phyloP scores from a whole-genome alignment of 2,888 invertebrate species.

The Drosophila cognata region DNA sequence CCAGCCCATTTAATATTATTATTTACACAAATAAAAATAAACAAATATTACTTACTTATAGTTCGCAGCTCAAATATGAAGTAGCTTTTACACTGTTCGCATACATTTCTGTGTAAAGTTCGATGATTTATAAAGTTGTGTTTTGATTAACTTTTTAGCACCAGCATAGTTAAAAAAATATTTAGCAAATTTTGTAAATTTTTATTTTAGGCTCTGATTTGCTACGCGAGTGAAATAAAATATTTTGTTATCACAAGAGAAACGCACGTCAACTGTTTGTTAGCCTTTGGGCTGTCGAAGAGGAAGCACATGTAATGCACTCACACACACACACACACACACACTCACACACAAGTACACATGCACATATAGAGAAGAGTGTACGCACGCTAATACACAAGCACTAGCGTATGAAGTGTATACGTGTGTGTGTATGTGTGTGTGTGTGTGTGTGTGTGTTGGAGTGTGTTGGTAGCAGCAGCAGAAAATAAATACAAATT shows the following conservation, averaged over 20 bases:
- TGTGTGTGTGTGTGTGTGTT: constrained; percentile 26
- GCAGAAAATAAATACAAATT: constrained; percentile 76
- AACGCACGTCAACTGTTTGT: constrained; percentile 69
- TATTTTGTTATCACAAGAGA: constrained; percentile 65
- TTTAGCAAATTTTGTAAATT: constrained; percentile 36
- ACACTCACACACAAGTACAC: constrained; percentile 11
- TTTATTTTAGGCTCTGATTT: constrained; percentile 17
- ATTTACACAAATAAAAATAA: background rate
- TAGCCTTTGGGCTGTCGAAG: constrained; percentile 50
- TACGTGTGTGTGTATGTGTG: constrained; percentile 13
- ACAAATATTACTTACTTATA: constrained; percentile 24
- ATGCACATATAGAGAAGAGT: constrained; percentile 10
- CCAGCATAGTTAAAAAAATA: constrained; percentile 39
- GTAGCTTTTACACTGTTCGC: constrained; percentile 5
- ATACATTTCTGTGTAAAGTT: constrained; percentile 6
- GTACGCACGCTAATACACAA: constrained; percentile 5
- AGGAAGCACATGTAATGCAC: constrained; percentile 61
- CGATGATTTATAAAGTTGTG: background rate
- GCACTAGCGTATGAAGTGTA: background rate
- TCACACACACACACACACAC: constrained; percentile 21
- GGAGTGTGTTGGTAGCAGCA: constrained; percentile 48
- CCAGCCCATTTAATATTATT: background rate
- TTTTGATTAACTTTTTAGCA: constrained; percentile 45
- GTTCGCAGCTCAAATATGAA: background rate
- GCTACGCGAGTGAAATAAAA: constrained; percentile 36